Percentiles rank a stretch among this genome's conserved stretches.
These are phyloP conservation scores for Corythaeola cristata DNA, from an alignment of 2,113 vertebrate species.

Conservation along the genomic window DNA sequence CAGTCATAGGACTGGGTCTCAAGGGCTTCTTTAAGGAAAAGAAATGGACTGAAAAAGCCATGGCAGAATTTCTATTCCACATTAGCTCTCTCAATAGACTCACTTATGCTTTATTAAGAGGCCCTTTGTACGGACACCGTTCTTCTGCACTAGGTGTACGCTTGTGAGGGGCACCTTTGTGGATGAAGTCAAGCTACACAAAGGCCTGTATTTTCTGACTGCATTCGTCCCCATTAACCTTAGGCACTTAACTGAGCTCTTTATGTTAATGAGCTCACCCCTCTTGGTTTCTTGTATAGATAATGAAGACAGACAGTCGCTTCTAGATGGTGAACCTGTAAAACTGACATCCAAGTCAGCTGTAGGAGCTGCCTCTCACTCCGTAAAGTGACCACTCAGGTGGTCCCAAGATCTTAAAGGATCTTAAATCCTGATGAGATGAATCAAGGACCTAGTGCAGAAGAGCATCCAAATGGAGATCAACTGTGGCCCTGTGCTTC, in stretches of 20 bases:
- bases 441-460: neutral
- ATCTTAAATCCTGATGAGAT: neutral
- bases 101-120: neutral
- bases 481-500: neutral
- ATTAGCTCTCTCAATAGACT: neutral
- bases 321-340: neutral
- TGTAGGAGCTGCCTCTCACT: neutral
- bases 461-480: neutral
- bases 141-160: neutral
- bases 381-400: neutral
- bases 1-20: neutral
- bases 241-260: neutral
- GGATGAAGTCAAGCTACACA: neutral
- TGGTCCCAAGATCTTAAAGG: neutral
- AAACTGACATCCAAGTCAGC: neutral
- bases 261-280: neutral
- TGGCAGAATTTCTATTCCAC: neutral
- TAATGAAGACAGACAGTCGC: neutral
- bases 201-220: neutral
- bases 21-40: slow-evolving; percentile 42
- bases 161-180: neutral
- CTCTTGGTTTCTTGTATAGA: neutral
- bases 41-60: neutral
- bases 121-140: neutral
- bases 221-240: neutral